Percentiles rank a stretch among this genome's conserved stretches.
Conservation (phyloP, 2,113 vertebrate genomes). For the Microtus montanus region DNA sequence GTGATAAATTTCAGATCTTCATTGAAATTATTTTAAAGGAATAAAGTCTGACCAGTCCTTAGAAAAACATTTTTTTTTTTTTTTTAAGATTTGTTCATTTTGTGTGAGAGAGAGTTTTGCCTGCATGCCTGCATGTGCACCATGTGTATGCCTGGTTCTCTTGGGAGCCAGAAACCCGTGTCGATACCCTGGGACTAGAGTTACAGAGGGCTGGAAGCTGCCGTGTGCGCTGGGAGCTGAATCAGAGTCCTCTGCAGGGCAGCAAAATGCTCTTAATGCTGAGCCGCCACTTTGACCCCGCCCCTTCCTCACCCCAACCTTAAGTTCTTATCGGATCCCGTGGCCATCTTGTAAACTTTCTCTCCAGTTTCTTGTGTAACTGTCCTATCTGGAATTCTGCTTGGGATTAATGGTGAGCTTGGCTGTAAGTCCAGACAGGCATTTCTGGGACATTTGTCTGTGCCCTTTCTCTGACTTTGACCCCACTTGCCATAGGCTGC, state of each 20-base stretch:
- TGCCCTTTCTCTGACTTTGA: background rate
- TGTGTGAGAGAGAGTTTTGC: background rate
- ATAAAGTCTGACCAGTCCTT: constrained; percentile 2
- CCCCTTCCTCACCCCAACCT: background rate
- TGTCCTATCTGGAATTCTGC: background rate
- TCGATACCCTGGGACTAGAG: background rate
- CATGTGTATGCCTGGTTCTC: background rate
- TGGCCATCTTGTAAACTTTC: background rate
- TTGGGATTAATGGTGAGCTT: background rate
- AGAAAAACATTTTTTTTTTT: background rate
- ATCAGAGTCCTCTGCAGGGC: background rate
- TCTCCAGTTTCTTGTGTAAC: background rate
- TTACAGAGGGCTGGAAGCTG: background rate
- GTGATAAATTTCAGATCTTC: constrained; percentile 4
- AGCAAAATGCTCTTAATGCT: background rate
- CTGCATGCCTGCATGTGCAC: background rate
- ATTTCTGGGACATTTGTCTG: background rate
- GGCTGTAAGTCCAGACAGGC: background rate
- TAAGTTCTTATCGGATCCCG: background rate
- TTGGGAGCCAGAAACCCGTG: background rate
- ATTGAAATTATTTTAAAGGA: background rate
- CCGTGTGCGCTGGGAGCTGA: background rate
- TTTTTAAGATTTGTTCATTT: background rate
- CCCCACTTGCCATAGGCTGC: background rate
- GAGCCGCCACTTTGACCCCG: fast-evolving